Conservation (phyloP, 2,888 invertebrate species). For the Colletes collaris region DNA sequence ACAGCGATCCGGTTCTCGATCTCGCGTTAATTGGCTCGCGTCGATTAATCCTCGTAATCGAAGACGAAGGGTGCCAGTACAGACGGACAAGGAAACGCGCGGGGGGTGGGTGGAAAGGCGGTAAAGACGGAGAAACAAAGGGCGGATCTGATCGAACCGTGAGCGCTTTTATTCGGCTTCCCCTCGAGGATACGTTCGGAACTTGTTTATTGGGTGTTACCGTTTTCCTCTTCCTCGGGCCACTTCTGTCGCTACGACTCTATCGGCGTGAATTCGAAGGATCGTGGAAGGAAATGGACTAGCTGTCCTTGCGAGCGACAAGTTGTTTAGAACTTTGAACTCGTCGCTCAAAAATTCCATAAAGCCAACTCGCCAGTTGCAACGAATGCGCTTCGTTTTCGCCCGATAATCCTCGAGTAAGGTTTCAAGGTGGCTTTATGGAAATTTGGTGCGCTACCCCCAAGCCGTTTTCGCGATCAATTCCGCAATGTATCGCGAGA, state of each 20-base stretch:
- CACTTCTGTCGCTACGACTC: not conserved
- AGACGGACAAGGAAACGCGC: conserved; percentile 4
- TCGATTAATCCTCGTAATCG: conserved; percentile 3
- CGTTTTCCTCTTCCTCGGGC: conserved; percentile 7
- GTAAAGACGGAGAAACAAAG: conserved; percentile 33
- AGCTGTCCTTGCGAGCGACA: no score
- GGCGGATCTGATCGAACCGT: conserved; percentile 15
- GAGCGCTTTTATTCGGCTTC: conserved; percentile 7
- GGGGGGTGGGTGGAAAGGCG: conserved; percentile 14
- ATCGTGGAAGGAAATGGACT: no score
- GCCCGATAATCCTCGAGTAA: no score
- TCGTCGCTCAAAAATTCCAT: no score
- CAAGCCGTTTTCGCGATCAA: not conserved
- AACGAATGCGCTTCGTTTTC: no score
- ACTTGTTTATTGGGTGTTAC: conserved; percentile 25
- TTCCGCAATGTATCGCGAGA: not conserved
- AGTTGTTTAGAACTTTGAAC: no score
- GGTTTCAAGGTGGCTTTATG: no score
- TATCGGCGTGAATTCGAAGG: not conserved
- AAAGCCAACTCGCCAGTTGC: no score
- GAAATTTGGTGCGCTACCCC: not conserved
- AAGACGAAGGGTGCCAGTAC: not conserved
- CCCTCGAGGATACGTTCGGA: conserved; percentile 17
- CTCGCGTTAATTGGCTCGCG: conserved; percentile 19
- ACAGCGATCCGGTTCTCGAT: not conserved